Conservation (phyloP, 2,888 invertebrate genomes). For the Sisyra terminalis region DNA sequence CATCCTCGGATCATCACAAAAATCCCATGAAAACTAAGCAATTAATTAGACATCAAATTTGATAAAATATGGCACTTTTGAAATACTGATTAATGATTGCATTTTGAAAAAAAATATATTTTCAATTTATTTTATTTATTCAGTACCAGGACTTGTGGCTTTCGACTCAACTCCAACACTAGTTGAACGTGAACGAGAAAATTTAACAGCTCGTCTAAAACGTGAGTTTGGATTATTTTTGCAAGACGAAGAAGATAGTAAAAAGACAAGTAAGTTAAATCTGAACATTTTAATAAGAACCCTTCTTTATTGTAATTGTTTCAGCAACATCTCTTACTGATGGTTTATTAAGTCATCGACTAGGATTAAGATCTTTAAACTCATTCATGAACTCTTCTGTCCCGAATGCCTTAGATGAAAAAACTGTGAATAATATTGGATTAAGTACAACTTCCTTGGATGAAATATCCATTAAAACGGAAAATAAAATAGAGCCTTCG, state of each 20-base stretch:
- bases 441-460: no score
- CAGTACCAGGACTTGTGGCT: slow-evolving; percentile 24
- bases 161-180: slow-evolving; percentile 74
- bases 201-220: slow-evolving; percentile 67
- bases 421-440: no score
- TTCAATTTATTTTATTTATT: no score
- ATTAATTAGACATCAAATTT: no score
- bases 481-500: slow-evolving; percentile 10
- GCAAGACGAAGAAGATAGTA: slow-evolving; percentile 47
- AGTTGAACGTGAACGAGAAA: slow-evolving; percentile 74
- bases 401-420: no score
- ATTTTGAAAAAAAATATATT: no score
- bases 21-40: no score
- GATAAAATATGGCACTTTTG: no score
- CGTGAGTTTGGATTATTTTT: slow-evolving; percentile 64
- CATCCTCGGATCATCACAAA: no score
- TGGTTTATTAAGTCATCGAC: slow-evolving; percentile 6
- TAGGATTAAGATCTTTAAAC: slow-evolving; percentile 9
- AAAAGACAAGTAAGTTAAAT: slow-evolving; percentile 30
- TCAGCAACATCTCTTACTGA: not conserved
- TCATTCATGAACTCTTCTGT: no score
- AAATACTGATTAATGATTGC: no score
- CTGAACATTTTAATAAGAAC: not conserved
- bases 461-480: not conserved
- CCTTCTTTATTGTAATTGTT: not conserved